Percentiles rank a stretch among this genome's conserved stretches.
These are phyloP conservation scores for Serrognathus titanus DNA, from an alignment of 2,888 invertebrate genomes.

Conservation along the genomic window DNA sequence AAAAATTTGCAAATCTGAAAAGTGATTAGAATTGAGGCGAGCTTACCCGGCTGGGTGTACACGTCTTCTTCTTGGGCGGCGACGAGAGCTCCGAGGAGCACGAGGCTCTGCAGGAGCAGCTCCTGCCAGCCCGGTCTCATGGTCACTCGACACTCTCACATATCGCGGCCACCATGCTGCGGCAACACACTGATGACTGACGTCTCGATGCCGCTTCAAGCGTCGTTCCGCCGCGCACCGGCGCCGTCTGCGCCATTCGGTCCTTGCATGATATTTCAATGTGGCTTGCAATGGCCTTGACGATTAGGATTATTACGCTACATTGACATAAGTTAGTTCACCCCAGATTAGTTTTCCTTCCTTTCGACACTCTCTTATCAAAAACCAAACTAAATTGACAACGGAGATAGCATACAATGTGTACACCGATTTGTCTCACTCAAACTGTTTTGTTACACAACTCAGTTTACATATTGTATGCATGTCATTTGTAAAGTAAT, in stretches of 20 bases:
- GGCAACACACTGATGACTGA: conserved; percentile 33
- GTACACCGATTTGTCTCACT: too few species aligned
- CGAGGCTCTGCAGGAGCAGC: conserved; percentile 37
- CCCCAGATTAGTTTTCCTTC: too few species aligned
- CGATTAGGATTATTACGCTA: too few species aligned
- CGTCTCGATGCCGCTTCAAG: conserved; percentile 7
- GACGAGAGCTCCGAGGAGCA: conserved; percentile 37
- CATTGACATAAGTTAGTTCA: too few species aligned
- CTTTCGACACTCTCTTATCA: too few species aligned
- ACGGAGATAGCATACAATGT: too few species aligned
- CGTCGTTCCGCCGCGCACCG: conserved; percentile 19
- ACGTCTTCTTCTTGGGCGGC: conserved; percentile 32
- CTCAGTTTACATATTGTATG: too few species aligned
- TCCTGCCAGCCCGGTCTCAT: conserved; percentile 42
- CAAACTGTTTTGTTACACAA: too few species aligned
- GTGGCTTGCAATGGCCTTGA: too few species aligned
- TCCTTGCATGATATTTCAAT: neutral
- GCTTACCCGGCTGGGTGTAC: conserved; percentile 25
- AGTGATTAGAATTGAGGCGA: neutral
- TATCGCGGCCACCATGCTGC: conserved; percentile 34
- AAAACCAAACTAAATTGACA: too few species aligned
- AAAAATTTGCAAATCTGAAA: neutral
- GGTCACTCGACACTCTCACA: conserved; percentile 40
- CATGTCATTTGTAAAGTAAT: too few species aligned
- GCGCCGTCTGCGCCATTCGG: conserved; percentile 13